Conservation (phyloP, 2,888 invertebrate genomes). For the Petrolisthes manimaculis region DNA sequence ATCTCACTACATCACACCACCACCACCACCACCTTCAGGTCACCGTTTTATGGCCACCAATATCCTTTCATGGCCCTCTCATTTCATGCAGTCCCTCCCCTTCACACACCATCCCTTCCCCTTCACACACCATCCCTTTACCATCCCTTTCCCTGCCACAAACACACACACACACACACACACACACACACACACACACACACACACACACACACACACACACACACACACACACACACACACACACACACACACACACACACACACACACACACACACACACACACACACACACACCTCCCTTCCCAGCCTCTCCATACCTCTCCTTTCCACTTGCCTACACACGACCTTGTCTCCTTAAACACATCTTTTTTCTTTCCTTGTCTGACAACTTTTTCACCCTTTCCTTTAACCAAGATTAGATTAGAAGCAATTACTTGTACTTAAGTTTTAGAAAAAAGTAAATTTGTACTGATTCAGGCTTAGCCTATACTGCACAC, state of each 20-base stretch:
- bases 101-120: not conserved
- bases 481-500: no score
- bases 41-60: not conserved
- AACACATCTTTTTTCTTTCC: not conserved
- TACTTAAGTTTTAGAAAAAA: no score
- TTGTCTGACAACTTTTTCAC: not conserved
- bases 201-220: not conserved
- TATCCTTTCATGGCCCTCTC: not conserved
- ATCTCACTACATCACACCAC: conserved; percentile 8
- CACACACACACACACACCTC: conserved; percentile 6
- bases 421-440: no score
- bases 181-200: not conserved
- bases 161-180: not conserved
- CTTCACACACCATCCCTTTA: not conserved
- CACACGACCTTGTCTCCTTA: not conserved
- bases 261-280: conserved; percentile 22
- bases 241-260: conserved; percentile 16
- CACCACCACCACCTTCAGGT: not conserved
- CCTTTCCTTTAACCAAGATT: not conserved
- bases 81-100: not conserved
- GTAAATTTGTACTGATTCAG: no score
- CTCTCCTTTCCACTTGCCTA: not conserved
- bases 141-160: not conserved
- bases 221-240: not conserved
- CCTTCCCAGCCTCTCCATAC: not conserved